Evolutionary conservation across 2,888 invertebrate genomes (phyloP), one percentile per base, ranked within the genome.

Genomic region (Lamproptera curius): DNA sequence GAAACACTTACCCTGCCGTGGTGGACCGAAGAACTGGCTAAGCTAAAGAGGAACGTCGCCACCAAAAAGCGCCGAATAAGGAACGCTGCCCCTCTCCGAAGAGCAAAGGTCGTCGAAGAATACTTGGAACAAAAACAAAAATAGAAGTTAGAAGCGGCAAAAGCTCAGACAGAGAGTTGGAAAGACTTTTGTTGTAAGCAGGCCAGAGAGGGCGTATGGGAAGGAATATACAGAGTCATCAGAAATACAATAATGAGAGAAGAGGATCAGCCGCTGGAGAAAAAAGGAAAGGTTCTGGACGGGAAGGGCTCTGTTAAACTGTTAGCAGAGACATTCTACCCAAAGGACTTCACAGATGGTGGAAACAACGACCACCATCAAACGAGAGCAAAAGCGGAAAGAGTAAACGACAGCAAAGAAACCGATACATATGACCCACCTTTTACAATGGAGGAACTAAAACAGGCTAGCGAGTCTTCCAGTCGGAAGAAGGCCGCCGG

Each of bases 81-180:
- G 38, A 35, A 0, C 57, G 54, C 15, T 61, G 59, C 4, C 9
- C n/a, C 0, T 51, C n/a, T 11, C 59, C 59, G 44, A 54, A 56
- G 9, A 43, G 11, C 13, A 58, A 58, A 28, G 38, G 42, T 3
- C 2, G 54, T 3, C 58, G 45, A 47, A n/a, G n/a, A n/a, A n/a
- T n/a, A n/a, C n/a, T n/a, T n/a, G n/a, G n/a, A n/a, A n/a, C n/a
- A n/a, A n/a, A n/a, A n/a, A n/a, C n/a, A n/a, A n/a, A n/a, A n/a
- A n/a, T n/a, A n/a, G n/a, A n/a, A n/a, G n/a, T n/a, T n/a, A n/a
- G n/a, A n/a, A n/a, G n/a, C n/a, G n/a, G n/a, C n/a, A 46, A 49
- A 5, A 42, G n/a, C n/a, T n/a, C n/a, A n/a, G n/a, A n/a, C n/a
- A n/a, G n/a, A n/a, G n/a, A n/a, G n/a, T n/a, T n/a, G 52, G 0